phyloP scores from a whole-genome alignment of 2,888 invertebrate genomes.

The Cybosia mesomella region DNA sequence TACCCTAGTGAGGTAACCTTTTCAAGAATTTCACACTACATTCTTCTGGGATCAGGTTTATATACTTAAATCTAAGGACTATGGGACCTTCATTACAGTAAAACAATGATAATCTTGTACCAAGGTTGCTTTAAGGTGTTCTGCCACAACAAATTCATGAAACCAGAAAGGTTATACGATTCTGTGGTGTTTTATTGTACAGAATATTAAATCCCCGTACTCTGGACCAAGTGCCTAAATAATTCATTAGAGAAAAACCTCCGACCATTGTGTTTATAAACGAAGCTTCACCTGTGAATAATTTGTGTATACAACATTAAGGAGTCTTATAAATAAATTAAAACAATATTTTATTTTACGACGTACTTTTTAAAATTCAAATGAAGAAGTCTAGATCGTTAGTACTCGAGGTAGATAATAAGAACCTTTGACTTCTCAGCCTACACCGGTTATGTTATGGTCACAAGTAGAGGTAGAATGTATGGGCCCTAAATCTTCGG shows the following conservation, averaged over 20 bases:
- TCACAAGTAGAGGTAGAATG: not conserved
- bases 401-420: not conserved
- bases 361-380: not conserved
- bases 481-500: not conserved
- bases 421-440: not conserved
- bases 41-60: too few species aligned
- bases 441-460: not conserved
- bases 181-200: slow-evolving; percentile 48
- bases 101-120: slow-evolving; percentile 12
- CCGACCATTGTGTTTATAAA: slow-evolving; percentile 47
- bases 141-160: slow-evolving; percentile 48
- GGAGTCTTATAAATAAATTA: slow-evolving; percentile 27
- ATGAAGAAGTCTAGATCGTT: not conserved
- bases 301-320: slow-evolving; percentile 36
- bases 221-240: slow-evolving; percentile 46
- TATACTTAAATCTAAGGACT: too few species aligned
- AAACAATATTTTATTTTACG: slow-evolving; percentile 1
- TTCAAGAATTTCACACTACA: too few species aligned
- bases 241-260: slow-evolving; percentile 56
- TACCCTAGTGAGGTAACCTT: too few species aligned
- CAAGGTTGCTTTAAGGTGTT: slow-evolving; percentile 29
- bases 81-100: not conserved
- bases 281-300: slow-evolving; percentile 45
- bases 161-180: slow-evolving; percentile 51
- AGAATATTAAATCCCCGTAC: slow-evolving; percentile 53